phyloP scores from a whole-genome alignment of 2,888 invertebrate genomes.

The Pachliopta kotzebuea region DNA sequence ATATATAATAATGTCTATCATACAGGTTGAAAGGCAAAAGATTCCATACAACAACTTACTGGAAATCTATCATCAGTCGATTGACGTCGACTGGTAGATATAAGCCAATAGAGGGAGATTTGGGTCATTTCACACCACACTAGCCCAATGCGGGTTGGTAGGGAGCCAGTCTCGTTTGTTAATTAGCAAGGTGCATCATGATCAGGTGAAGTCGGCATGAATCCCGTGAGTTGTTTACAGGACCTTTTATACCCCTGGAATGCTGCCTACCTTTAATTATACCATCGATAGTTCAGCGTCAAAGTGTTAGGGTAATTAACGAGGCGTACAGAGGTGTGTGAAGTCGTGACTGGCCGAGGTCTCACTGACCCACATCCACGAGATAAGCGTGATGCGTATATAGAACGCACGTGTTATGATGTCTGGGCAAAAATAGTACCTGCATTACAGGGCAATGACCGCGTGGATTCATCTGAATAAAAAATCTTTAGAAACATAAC shows the following conservation, averaged over 20 bases:
- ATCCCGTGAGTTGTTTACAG: no score
- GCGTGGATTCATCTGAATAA: background rate
- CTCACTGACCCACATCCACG: slow-evolving; percentile 24
- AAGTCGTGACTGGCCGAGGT: slow-evolving; percentile 28
- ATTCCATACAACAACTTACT: no score
- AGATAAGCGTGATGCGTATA: slow-evolving; percentile 18
- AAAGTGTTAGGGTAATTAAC: slow-evolving; percentile 20
- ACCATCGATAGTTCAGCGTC: slow-evolving; percentile 1
- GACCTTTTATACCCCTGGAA: no score
- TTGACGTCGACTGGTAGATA: no score
- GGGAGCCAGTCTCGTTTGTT: no score
- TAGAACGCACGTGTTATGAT: slow-evolving; percentile 19
- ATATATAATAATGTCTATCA: background rate
- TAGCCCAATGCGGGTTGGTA: no score
- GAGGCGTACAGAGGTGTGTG: slow-evolving; percentile 15
- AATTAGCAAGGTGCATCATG: no score
- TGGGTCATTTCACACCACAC: no score
- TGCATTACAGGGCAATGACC: background rate
- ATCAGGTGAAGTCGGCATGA: no score
- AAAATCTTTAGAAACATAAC: background rate
- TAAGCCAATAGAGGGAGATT: no score
- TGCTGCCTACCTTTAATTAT: slow-evolving; percentile 17
- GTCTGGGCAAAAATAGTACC: slow-evolving; percentile 9
- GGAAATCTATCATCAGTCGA: no score
- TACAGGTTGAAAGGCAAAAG: no score